Evolutionary conservation across 2,797 vertebrate species (phyloP), one percentile per base, ranked within the genome.

Genomic region (Pseudochaenichthys georgianus): DNA sequence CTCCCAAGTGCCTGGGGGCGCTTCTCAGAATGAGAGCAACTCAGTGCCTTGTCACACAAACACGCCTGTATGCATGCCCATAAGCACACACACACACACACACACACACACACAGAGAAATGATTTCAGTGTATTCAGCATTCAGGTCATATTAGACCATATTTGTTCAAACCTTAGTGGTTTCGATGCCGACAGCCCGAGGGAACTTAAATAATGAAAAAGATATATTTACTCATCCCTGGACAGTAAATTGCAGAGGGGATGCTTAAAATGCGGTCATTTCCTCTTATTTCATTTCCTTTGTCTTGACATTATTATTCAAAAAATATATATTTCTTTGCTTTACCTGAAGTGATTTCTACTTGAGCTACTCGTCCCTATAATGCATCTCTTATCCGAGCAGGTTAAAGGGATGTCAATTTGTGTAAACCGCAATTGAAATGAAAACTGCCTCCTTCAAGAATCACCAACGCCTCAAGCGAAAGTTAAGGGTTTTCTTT

Each of bases 1-100:
- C 89, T 92, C 73, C 80, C 75, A 11, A 6, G 46, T 13, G 90
- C 92, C 84, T 70, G 45, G 65, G 89, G 81, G 80, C 85, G 78
- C 64, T 83, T 81, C 28, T 3, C 84, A 78, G 78, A 83, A 87
- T 70, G 78, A 77, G 89, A 89, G 85, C 82, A 83, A 75, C 82
- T 79, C 46, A 2, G 73, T 55, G 87, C 81, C 83, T 81, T 53
- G 79, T 82, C 83, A 73, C 84, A 83, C 70, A 85, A 73, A 85
- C 66, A 73, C 3, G 57, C 48, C 62, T 66, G 57, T 58, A 69
- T 82, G 78, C 59, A 45, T 73, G 81, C 70, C 67, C 73, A 73
- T 68, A 59, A 71, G 64, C 84, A 68, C 38, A 63, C 67, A 75
- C 5, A 67, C 50, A 54, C 67, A 75, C 5, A 67, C 50, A 54